These are phyloP conservation scores for Trichopoda pennipes DNA, from an alignment of 2,888 invertebrate species.

Conservation along the genomic window DNA sequence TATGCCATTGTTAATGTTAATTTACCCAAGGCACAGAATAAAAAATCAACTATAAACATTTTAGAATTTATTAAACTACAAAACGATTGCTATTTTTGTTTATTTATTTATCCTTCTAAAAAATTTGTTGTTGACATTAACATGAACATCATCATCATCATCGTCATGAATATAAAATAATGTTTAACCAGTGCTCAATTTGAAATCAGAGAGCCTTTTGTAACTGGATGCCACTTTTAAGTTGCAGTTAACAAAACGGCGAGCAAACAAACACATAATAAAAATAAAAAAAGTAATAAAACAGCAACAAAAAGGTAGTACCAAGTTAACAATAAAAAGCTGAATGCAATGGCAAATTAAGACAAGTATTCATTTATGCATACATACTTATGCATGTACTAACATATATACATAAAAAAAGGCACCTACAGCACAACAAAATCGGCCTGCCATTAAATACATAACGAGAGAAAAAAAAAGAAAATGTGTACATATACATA, in stretches of 20 bases:
- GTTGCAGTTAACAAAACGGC: conserved; percentile 63
- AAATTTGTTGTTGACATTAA: conserved; percentile 14
- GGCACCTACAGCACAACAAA: conserved; percentile 47
- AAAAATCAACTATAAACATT: conserved; percentile 29
- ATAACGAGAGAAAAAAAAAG: conserved; percentile 14
- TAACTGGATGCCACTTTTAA: conserved; percentile 65
- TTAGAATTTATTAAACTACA: conserved; percentile 36
- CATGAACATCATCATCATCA: conserved; percentile 54
- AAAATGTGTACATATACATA: neutral
- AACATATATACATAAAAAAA: conserved; percentile 22
- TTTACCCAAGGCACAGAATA: conserved; percentile 10
- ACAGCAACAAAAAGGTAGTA: conserved; percentile 6
- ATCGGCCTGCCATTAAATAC: conserved; percentile 41
- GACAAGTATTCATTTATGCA: neutral
- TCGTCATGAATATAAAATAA: conserved; percentile 68
- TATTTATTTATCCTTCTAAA: conserved; percentile 39
- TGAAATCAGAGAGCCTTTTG: conserved; percentile 62
- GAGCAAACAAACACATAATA: conserved; percentile 34
- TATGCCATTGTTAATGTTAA: neutral
- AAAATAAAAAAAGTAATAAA: neutral
- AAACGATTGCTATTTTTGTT: conserved; percentile 45
- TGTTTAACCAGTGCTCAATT: conserved; percentile 68
- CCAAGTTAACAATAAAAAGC: conserved; percentile 40
- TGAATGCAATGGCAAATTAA: conserved; percentile 25
- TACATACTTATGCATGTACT: neutral